Base-by-base conservation (phyloP, 1,140 invertebrate genomes). In the Arion vulgaris region DNA sequence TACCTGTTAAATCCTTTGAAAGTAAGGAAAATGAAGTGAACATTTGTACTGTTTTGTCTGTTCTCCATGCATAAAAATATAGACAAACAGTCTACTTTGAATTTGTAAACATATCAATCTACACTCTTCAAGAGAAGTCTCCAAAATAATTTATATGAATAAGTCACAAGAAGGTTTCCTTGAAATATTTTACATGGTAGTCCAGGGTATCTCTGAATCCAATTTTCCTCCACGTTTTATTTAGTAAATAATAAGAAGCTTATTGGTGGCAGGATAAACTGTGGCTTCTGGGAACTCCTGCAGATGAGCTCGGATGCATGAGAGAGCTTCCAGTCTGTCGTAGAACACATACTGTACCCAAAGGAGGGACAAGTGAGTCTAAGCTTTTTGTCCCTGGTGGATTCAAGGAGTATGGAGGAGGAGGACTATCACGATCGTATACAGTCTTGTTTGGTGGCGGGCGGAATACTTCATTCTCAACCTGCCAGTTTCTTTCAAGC, bases 361-460 rank as follows among this genome's bases (percentile, higher is more conserved):
- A 36, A n/a, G n/a, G 11, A 36, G 78, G 34, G 62, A 66, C 28
- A 26, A 62, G 28, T 39, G 78, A 77, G 62, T 66, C 45, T 26
- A 74, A n/a, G n/a, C 57, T 62, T n/a, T 72, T 53, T 34, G 36
- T 71, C 39, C 68, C 69, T 0, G 66, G 68, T 15, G 83, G 80
- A 28, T 28, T 79, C 28, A 79, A 93, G 72, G 94, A 94, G 84
- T 94, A 92, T 87, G 95, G 95, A 87, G 95, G 95, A 41, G 95
- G 95, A 74, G 94, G 94, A 84, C 94, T 94, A 86, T 95, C 94
- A 82, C 94, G 94, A 85, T 95, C 94, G 87, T 94, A 94, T 41
- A 95, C 94, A 53, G 95, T 95, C 87, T 94, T 94, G 87, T 96
- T 96, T 32, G 95, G 95, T 39, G 95, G 95, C 80, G 95, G 94